phyloP scores from a whole-genome alignment of 1,140 invertebrate genomes.

The Drosophila pruinosa region DNA sequence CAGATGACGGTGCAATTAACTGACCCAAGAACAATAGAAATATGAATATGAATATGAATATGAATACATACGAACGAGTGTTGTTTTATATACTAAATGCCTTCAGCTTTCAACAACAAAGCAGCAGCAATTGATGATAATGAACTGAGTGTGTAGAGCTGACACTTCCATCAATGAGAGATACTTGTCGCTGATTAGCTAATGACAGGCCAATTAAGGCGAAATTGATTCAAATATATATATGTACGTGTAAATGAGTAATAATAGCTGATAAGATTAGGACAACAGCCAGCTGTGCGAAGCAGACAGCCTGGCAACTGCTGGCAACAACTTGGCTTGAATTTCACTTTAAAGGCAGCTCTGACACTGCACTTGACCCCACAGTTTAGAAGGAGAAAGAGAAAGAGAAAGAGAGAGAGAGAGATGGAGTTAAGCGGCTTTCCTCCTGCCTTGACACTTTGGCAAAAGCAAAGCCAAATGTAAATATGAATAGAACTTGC shows the following conservation, averaged over 20 bases:
- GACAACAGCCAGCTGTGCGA: neutral
- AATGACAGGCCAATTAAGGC: slow-evolving; percentile 2
- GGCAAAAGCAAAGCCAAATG: slow-evolving; percentile 12
- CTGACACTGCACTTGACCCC: slow-evolving; percentile 52
- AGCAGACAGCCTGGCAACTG: slow-evolving; percentile 42
- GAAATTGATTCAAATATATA: slow-evolving; percentile 27
- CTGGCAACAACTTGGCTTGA: neutral
- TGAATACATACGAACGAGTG: neutral
- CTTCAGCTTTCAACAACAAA: neutral
- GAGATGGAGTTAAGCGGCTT: slow-evolving; percentile 13
- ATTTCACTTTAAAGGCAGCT: slow-evolving; percentile 37
- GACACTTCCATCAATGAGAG: neutral
- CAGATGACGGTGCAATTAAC: slow-evolving; percentile 36
- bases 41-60: neutral
- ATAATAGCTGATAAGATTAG: slow-evolving; percentile 24
- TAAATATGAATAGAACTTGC: slow-evolving; percentile 29
- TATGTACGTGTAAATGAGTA: neutral
- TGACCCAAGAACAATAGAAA: slow-evolving; percentile 14
- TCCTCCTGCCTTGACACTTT: neutral
- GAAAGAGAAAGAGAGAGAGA: neutral
- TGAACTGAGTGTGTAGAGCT: neutral
- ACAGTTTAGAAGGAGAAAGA: neutral
- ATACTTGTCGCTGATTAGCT: neutral
- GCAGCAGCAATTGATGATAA: neutral
- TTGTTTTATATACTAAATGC: neutral